A percentile compares a stretch with the other conserved stretches of the same genome.
Conservation (phyloP, 2,113 vertebrate species). For the Arenaria interpres region DNA sequence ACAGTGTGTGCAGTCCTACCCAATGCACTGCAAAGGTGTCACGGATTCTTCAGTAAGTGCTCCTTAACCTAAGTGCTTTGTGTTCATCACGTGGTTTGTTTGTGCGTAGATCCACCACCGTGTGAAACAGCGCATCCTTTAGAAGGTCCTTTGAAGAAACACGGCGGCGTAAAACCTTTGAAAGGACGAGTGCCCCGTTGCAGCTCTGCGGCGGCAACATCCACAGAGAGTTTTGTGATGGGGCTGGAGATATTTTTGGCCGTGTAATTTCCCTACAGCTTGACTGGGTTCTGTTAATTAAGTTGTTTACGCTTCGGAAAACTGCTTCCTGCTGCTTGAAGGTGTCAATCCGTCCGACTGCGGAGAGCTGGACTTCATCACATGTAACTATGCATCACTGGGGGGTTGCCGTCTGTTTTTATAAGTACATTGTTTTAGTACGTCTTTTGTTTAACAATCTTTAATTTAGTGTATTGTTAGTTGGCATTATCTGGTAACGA, state of each 20-base stretch:
- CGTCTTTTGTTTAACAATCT: constrained; percentile 8
- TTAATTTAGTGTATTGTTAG: neutral
- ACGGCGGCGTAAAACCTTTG: neutral
- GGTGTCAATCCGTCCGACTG: neutral
- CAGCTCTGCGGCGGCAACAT: neutral
- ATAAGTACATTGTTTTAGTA: neutral
- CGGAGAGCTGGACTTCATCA: neutral
- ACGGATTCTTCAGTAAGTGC: neutral
- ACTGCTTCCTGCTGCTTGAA: constrained; percentile 1
- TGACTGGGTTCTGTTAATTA: neutral
- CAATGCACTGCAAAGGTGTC: neutral
- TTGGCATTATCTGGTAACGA: neutral
- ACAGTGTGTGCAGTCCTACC: neutral
- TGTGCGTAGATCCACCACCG: neutral
- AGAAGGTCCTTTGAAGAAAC: neutral
- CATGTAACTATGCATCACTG: constrained; percentile 9
- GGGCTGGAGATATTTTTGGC: neutral
- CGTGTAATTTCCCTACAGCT: neutral
- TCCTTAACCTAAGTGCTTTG: constrained; percentile 64
- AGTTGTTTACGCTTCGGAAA: neutral
- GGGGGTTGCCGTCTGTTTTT: neutral
- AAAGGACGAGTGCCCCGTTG: neutral
- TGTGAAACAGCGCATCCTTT: neutral
- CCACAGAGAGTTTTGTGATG: neutral
- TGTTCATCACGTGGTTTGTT: neutral